Percentiles rank a stretch among this genome's conserved stretches.
phyloP scores from a whole-genome alignment of 2,113 vertebrate species.

The Hippocampus guttulatus region DNA sequence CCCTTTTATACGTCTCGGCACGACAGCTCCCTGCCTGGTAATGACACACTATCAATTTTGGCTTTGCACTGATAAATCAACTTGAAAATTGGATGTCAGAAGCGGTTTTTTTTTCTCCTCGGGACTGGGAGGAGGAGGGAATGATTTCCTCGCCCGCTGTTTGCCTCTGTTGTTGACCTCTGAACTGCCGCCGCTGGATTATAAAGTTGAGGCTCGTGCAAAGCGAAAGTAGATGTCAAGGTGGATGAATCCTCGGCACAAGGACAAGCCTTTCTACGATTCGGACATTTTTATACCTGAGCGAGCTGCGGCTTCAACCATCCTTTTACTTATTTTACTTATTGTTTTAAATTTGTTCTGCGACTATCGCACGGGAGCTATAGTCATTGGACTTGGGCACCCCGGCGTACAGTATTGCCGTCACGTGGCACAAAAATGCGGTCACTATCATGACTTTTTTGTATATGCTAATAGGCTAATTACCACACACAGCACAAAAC shows the following conservation, averaged over 20 bases:
- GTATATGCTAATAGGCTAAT: constrained; percentile 26
- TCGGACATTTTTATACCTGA: not conserved
- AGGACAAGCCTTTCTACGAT: not conserved
- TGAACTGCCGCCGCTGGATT: constrained; percentile 88
- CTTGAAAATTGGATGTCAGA: constrained; percentile 99
- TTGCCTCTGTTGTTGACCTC: constrained; percentile 83
- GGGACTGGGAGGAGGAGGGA: constrained; percentile 59
- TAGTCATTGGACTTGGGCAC: too few species aligned
- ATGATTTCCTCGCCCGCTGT: constrained; percentile 84
- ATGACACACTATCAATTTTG: constrained; percentile 99
- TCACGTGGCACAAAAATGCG: too few species aligned
- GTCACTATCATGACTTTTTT: too few species aligned
- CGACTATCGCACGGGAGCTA: too few species aligned
- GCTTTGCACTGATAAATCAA: constrained; percentile 99
- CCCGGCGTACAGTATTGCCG: too few species aligned
- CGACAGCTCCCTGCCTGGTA: constrained; percentile 86
- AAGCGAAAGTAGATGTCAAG: constrained; percentile 80
- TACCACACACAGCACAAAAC: constrained; percentile 49
- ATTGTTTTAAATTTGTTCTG: too few species aligned
- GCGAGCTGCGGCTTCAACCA: not conserved
- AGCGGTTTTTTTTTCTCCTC: constrained; percentile 70
- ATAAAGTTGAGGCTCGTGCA: constrained; percentile 83
- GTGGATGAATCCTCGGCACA: constrained; percentile 61
- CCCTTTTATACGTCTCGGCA: constrained; percentile 89
- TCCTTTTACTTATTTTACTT: too few species aligned